A percentile compares a stretch with the other conserved stretches of the same genome.
These are phyloP conservation scores for Megaptera novaeangliae DNA, from an alignment of 2,113 vertebrate species.

Conservation along the genomic window DNA sequence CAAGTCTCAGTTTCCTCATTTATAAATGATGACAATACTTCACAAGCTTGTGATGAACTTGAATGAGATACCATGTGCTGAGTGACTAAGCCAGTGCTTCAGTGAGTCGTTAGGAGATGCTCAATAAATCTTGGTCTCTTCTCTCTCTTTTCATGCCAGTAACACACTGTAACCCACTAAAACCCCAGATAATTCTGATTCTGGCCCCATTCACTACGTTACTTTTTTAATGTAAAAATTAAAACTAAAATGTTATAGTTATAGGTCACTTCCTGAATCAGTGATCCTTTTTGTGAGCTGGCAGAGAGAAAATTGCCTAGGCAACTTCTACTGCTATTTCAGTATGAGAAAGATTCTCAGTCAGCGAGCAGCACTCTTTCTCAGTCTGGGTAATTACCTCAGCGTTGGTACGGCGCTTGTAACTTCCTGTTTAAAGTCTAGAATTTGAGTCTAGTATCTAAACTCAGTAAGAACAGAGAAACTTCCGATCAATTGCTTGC, in stretches of 20 bases:
- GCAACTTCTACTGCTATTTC: background rate
- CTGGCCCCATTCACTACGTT: background rate
- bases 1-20: background rate
- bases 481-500: background rate
- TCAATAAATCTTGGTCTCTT: background rate
- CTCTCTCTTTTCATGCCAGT: background rate
- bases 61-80: background rate
- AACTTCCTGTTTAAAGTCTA: constrained; percentile 19
- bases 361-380: background rate
- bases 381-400: background rate
- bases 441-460: background rate
- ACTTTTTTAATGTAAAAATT: constrained; percentile 6
- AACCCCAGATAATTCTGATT: background rate
- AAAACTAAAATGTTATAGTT: constrained; percentile 2
- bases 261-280: background rate
- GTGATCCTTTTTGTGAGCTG: background rate
- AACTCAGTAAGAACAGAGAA: background rate
- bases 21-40: background rate
- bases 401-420: background rate
- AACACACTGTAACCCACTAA: background rate
- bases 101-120: background rate
- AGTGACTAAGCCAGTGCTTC: background rate
- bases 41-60: background rate
- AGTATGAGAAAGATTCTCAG: background rate
- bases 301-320: background rate